These are phyloP conservation scores for Eumacrocentrus americanus DNA, from an alignment of 2,888 invertebrate species.

Conservation along the genomic window DNA sequence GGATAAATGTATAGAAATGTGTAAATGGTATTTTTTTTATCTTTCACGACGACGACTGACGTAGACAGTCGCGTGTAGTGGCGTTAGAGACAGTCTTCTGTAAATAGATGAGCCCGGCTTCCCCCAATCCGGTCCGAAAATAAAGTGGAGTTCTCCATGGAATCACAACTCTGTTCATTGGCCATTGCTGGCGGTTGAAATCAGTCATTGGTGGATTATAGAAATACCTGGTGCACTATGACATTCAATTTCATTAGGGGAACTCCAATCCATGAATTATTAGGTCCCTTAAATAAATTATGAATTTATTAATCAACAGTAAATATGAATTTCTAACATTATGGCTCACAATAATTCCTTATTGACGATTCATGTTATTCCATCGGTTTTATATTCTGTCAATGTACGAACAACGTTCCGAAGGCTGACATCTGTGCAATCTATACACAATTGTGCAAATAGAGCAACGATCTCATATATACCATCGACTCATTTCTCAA, in stretches of 20 bases:
- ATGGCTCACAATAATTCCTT: neutral
- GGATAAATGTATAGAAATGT: neutral
- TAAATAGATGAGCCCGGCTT: conserved; percentile 54
- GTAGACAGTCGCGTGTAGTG: too few species aligned
- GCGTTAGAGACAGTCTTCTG: conserved; percentile 48
- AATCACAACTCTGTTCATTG: conserved; percentile 28
- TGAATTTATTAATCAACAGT: too few species aligned
- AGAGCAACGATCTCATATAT: too few species aligned
- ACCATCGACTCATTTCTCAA: too few species aligned
- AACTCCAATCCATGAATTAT: too few species aligned
- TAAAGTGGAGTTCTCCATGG: conserved; percentile 53
- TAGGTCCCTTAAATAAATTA: too few species aligned
- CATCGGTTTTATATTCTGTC: neutral
- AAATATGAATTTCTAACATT: too few species aligned
- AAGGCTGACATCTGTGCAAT: conserved; percentile 45
- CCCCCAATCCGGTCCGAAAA: conserved; percentile 52
- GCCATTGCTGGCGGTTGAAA: conserved; percentile 20
- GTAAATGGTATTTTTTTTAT: conserved; percentile 8
- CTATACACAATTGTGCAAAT: conserved; percentile 49
- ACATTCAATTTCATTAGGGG: too few species aligned
- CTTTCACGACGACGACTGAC: conserved; percentile 35
- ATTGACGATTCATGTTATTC: neutral
- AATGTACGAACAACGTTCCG: neutral
- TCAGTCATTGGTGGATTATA: too few species aligned
- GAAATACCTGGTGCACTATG: too few species aligned